Base-by-base conservation (phyloP, 2,113 vertebrate species). In the Sinocyclocheilus maitianheensis region DNA sequence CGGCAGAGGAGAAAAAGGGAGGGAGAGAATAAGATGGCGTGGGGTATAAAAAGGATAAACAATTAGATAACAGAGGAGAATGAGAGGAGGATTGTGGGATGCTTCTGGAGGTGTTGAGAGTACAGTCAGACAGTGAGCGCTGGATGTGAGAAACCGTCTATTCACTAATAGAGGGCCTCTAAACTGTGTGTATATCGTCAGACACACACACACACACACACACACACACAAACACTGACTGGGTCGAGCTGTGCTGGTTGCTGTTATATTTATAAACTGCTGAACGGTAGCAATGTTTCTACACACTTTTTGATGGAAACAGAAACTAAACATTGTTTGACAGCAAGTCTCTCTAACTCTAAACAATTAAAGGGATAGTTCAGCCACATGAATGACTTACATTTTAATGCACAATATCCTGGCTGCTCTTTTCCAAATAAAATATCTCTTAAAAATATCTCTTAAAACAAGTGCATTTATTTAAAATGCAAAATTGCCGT, bases 51-150 rank as follows among this genome's bases (percentile, higher is more conserved):
- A 87, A 83, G 40, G 79, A 89, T 16, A 43, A 76, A 62, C n/a
- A 79, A 51, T 67, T 46, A 26, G 16, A 51, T 69, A 53, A 63
- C 34, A 37, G 83, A 22, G 81, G 65, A 69, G 63, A 88, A 87
- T 63, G 84, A 88, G 75, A 78, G 62, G 55, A 53, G 85, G 78
- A 83, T 62, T 84, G 43, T 75, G 79, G 81, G 82, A 81, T 69
- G 79, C 79, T 30, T 67, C 62, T 81, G 53, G 51, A 86, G 65
- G 78, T 46, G 83, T 26, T 5, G 55, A 71, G 80, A 55, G 37
- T 26, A 80, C 34, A 81, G 87, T 84, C 48, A 82, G 85, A 51
- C 69, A 48, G 67, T 14, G 65, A 79, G 76, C 65, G 58, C 48
- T 80, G 46, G 48, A 80, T 30, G 24, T 63, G 40, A 77, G 62